phyloP scores from a whole-genome alignment of 2,797 vertebrate genomes.

The Astyanax mexicanus region DNA sequence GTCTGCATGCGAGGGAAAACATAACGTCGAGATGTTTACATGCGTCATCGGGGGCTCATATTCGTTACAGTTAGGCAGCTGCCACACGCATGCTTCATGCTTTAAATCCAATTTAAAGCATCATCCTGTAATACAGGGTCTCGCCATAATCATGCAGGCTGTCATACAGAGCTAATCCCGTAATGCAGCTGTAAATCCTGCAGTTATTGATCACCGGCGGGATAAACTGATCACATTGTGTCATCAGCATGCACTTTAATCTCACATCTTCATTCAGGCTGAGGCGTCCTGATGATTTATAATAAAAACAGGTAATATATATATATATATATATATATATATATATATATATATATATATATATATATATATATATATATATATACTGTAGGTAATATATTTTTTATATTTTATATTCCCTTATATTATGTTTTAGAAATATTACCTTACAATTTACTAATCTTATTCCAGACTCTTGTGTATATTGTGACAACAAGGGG shows the following conservation, averaged over 20 bases:
- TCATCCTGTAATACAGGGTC: constrained; percentile 54
- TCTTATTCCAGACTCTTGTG: no score
- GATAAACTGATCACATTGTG: constrained; percentile 72
- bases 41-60: constrained; percentile 1
- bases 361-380: no score
- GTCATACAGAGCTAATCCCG: constrained; percentile 73
- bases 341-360: no score
- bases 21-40: constrained; percentile 26
- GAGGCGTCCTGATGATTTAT: not conserved
- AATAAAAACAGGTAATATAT: not conserved
- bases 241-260: constrained; percentile 72
- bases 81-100: constrained; percentile 41
- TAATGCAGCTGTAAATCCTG: constrained; percentile 77
- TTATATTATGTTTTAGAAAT: no score
- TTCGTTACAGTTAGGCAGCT: constrained; percentile 43
- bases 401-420: no score
- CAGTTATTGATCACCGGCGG: constrained; percentile 81
- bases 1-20: not conserved
- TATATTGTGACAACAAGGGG: no score
- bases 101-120: constrained; percentile 48
- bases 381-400: no score
- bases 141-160: constrained; percentile 65
- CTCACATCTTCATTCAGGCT: constrained; percentile 72
- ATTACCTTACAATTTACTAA: no score
- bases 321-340: no score